A percentile compares a stretch with the other conserved stretches of the same genome.
phyloP scores from a whole-genome alignment of 2,888 invertebrate species.

The Malachius bipustulatus region DNA sequence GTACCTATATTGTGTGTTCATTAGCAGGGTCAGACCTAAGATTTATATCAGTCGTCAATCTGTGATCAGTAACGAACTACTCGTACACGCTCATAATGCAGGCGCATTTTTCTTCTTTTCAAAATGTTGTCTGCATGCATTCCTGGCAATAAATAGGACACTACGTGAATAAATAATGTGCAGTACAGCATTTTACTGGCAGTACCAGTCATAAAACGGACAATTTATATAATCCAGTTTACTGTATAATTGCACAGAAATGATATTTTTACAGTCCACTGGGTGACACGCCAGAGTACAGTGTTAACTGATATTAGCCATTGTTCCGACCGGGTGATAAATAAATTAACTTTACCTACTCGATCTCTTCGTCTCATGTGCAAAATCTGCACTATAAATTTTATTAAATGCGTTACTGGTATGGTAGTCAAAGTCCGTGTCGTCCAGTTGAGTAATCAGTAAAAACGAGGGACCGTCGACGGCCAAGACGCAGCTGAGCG shows the following conservation, averaged over 20 bases:
- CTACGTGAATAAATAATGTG: too few relatives aligned
- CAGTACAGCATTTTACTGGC: too few relatives aligned
- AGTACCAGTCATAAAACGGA: constrained; percentile 9
- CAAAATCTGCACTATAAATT: constrained; percentile 35
- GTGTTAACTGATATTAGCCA: constrained; percentile 35
- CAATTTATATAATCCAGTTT: constrained; percentile 8
- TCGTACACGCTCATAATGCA: too few relatives aligned
- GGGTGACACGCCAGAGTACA: constrained; percentile 20
- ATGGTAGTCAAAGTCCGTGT: constrained; percentile 31
- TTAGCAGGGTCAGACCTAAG: too few relatives aligned
- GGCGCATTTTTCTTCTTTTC: too few relatives aligned
- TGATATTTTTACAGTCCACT: constrained; percentile 15
- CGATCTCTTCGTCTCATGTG: constrained; percentile 29
- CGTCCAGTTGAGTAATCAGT: constrained; percentile 23
- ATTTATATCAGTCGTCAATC: too few relatives aligned
- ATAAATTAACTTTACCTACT: constrained; percentile 35
- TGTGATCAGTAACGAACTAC: too few relatives aligned
- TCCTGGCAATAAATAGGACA: too few relatives aligned
- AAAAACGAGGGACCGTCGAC: background rate
- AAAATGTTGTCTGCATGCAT: too few relatives aligned
- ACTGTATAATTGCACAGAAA: constrained; percentile 10
- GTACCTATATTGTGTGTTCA: too few relatives aligned
- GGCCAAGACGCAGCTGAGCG: constrained; percentile 18
- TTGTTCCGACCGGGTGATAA: constrained; percentile 34
- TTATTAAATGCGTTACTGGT: constrained; percentile 37